Evolutionary conservation across 2,113 vertebrate genomes (phyloP), one percentile per base, ranked within the genome.

Genomic region (Clinocottus analis): DNA sequence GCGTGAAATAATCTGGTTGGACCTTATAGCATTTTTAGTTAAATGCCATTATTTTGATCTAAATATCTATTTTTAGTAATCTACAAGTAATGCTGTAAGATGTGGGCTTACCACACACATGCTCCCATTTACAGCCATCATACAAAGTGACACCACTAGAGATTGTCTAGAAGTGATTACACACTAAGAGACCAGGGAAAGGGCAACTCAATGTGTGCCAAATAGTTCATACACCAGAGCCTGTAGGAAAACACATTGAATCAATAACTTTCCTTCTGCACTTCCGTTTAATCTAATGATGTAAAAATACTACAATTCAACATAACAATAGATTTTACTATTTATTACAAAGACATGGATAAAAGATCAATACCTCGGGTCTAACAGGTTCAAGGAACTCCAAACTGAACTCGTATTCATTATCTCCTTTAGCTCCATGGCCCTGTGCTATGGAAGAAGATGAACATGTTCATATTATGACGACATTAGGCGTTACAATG

Each of bases 351-450:
- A 45, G 6, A 49, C 7, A 43, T 35, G 8, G 7, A 64, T 33
- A 45, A 55, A 23, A 37, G 45, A 63, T 62, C 17, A 37, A 12
- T 83, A 93, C 83, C 93, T 98, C 94, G 14, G 96, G 91, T 72
- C 95, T 95, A 0, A 99, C 97, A 0, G 94, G 90, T 56, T 97
- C 94, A 3, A 98, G 91, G 85, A 99, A 99, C 83, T 97, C 96
- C 37, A 99, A 88, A 80, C 94, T 95, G 93, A 99, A 99, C 86
- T 95, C 91, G 10, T 99, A 99, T 58, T 97, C 94, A 73, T 99
- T 97, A 70, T 98, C 96, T 75, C 98, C 98, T 95, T 99, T 99
- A 59, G 98, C 98, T 78, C 98, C 98, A 0, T 97, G 97, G 64
- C 98, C 98, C 76, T 96, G 96, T 69, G 96, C 98, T 99, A 70